phyloP scores from a whole-genome alignment of 2,888 invertebrate genomes.

The Yponomeuta sedellus region DNA sequence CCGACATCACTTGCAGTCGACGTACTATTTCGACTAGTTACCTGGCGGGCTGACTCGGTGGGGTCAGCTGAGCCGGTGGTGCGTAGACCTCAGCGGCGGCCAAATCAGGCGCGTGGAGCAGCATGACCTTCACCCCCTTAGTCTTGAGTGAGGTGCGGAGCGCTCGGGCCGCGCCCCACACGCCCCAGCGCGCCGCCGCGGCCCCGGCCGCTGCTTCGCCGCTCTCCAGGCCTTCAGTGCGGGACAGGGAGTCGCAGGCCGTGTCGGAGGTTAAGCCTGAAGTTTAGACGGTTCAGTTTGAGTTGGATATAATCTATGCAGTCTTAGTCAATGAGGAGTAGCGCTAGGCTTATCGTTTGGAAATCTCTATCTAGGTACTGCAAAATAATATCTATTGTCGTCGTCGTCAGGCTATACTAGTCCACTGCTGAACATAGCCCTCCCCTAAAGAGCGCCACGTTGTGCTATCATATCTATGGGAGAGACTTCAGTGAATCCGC shows the following conservation, averaged over 20 bases:
- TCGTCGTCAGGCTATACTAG: no score
- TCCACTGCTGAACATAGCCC: no score
- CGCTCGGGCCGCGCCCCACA: constrained; percentile 87
- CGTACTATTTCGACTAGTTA: constrained; percentile 22
- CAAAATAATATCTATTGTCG: no score
- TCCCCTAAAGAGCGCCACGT: no score
- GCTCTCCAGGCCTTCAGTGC: constrained; percentile 39
- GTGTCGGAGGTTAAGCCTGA: constrained; percentile 67
- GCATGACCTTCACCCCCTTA: constrained; percentile 83
- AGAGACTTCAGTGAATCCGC: no score
- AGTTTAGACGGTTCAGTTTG: constrained; percentile 9
- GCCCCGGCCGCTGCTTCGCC: constrained; percentile 57
- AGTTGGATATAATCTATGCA: no score
- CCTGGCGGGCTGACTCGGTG: constrained; percentile 65
- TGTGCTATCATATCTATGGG: no score
- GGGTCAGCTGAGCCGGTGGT: constrained; percentile 70
- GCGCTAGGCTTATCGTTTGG: no score
- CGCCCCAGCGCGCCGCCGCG: constrained; percentile 82
- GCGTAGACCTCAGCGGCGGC: constrained; percentile 80
- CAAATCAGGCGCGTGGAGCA: constrained; percentile 83
- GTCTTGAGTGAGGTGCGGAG: constrained; percentile 81
- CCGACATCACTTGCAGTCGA: no score
- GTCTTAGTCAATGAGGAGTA: no score
- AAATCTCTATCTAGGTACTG: no score
- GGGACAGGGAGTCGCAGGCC: constrained; percentile 57